phyloP scores from a whole-genome alignment of 2,113 vertebrate species.

The Leuciscus idus region DNA sequence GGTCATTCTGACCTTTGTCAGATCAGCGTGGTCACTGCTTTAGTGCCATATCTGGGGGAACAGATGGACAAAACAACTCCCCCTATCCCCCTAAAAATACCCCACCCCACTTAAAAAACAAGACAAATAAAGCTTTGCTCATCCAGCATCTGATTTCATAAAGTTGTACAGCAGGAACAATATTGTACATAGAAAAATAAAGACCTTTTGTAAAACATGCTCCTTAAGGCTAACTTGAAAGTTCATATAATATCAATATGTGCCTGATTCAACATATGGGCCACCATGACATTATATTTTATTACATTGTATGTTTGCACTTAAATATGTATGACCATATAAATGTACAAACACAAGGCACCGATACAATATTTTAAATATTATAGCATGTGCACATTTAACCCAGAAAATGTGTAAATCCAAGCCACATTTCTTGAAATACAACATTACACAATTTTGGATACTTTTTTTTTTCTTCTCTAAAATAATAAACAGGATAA shows the following conservation, averaged over 20 bases:
- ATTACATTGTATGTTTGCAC: background rate
- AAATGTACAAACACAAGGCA: background rate
- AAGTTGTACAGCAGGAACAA: background rate
- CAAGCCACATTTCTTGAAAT: background rate
- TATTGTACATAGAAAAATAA: slow-evolving; percentile 4
- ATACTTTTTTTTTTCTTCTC: background rate
- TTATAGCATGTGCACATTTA: background rate
- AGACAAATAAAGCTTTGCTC: slow-evolving; percentile 72
- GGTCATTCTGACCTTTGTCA: slow-evolving; percentile 79
- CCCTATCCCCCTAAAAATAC: slow-evolving; percentile 67
- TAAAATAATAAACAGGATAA: background rate
- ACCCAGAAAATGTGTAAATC: background rate
- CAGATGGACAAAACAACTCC: slow-evolving; percentile 82
- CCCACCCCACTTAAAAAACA: slow-evolving; percentile 70
- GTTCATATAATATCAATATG: background rate
- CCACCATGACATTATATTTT: background rate
- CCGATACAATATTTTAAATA: background rate
- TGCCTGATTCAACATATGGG: background rate
- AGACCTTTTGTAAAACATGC: background rate
- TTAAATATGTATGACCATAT: background rate
- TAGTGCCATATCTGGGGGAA: slow-evolving; percentile 82
- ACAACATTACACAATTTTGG: background rate
- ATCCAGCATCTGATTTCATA: slow-evolving; percentile 33
- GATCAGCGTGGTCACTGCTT: slow-evolving; percentile 76
- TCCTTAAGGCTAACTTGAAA: background rate